Percentiles rank a stretch among this genome's conserved stretches.
phyloP scores from a whole-genome alignment of 2,113 vertebrate species.

The Kryptolebias marmoratus region DNA sequence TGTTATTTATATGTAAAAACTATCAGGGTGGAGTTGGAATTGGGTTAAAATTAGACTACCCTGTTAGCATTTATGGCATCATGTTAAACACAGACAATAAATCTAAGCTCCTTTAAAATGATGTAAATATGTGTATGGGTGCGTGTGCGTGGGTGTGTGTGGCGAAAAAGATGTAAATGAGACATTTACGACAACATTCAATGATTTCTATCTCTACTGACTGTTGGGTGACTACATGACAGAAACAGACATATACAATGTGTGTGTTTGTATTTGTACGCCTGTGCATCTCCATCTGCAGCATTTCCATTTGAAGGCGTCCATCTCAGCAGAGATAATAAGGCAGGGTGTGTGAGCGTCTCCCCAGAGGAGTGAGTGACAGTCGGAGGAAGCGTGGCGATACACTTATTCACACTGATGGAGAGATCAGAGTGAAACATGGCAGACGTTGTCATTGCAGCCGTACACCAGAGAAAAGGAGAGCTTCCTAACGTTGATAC shows the following conservation, averaged over 20 bases:
- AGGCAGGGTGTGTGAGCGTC: constrained; percentile 53
- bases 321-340: constrained; percentile 65
- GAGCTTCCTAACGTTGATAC: constrained; percentile 59
- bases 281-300: constrained; percentile 36
- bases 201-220: constrained; percentile 8
- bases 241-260: constrained; percentile 11
- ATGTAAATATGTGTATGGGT: not conserved
- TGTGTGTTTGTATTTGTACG: constrained; percentile 26
- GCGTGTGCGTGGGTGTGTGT: not conserved
- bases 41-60: too few species aligned
- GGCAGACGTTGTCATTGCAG: constrained; percentile 75
- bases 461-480: constrained; percentile 69
- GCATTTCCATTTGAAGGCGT: constrained; percentile 67
- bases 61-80: not conserved
- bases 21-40: too few species aligned
- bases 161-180: not conserved
- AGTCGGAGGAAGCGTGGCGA: constrained; percentile 66
- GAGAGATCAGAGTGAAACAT: constrained; percentile 81
- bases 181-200: constrained; percentile 7
- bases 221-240: constrained; percentile 10
- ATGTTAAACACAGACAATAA: not conserved
- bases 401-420: constrained; percentile 78
- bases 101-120: not conserved
- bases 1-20: too few species aligned
- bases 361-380: constrained; percentile 78